Evolutionary conservation across 2,797 vertebrate species (phyloP).

Genomic region (Cyprinella venusta): DNA sequence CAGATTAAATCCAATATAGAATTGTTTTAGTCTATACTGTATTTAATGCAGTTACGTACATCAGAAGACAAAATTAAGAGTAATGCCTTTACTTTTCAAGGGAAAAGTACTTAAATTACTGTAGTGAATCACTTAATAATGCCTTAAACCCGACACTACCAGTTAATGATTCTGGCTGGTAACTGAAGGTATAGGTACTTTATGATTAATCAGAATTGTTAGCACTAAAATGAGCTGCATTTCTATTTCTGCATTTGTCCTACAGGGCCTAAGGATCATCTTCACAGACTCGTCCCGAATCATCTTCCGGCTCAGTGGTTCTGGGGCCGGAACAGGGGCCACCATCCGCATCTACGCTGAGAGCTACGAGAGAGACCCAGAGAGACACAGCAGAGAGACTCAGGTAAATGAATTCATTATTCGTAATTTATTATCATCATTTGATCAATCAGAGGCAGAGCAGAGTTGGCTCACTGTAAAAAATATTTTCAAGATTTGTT

Average conservation of each 20-base stretch:
- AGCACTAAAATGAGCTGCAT: background rate
- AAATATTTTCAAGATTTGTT: too few species aligned
- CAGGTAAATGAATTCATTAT: slow-evolving; percentile 78
- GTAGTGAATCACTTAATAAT: too few species aligned
- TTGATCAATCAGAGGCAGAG: background rate
- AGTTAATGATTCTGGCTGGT: background rate
- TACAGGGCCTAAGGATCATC: slow-evolving; percentile 89
- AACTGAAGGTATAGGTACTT: background rate
- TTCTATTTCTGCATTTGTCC: slow-evolving; percentile 23
- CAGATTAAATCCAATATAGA: too few species aligned
- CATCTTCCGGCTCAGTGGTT: slow-evolving; percentile 93
- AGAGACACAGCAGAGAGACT: slow-evolving; percentile 89
- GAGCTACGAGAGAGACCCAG: slow-evolving; percentile 93
- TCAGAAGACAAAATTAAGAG: too few species aligned
- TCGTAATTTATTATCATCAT: background rate
- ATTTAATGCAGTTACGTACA: too few species aligned
- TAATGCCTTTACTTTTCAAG: too few species aligned
- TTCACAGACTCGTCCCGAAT: slow-evolving; percentile 90
- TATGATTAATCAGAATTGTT: background rate
- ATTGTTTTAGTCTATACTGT: too few species aligned
- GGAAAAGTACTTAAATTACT: too few species aligned
- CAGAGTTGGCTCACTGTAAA: background rate
- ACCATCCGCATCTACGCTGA: slow-evolving; percentile 94
- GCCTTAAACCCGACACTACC: too few species aligned
- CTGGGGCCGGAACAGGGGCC: slow-evolving; percentile 85